Evolutionary conservation across 2,888 invertebrate genomes (phyloP).

Genomic region (Hydriomena furcata): DNA sequence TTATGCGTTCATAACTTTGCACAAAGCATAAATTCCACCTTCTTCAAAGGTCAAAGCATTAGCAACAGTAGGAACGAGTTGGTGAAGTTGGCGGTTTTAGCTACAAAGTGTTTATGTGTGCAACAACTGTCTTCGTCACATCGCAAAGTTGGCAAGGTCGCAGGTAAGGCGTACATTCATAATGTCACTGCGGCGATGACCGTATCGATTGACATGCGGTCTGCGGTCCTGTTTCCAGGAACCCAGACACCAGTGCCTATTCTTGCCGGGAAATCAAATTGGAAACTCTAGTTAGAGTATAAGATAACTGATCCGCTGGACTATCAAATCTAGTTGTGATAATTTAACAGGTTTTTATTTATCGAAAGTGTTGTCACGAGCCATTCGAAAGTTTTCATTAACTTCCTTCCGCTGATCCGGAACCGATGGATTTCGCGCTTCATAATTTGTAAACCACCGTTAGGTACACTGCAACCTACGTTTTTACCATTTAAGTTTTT

Average conservation of each 20-base stretch:
- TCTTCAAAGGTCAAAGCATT: not conserved
- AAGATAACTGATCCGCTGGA: no score
- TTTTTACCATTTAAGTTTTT: slow-evolving; percentile 14
- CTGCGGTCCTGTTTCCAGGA: slow-evolving; percentile 30
- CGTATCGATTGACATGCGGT: slow-evolving; percentile 38
- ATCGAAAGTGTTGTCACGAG: slow-evolving; percentile 17
- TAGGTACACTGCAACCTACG: not conserved
- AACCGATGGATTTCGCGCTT: slow-evolving; percentile 27
- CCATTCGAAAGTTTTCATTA: slow-evolving; percentile 29
- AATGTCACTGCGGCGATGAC: slow-evolving; percentile 33
- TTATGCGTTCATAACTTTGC: not conserved
- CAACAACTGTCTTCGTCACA: slow-evolving; percentile 12
- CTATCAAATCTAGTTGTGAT: not conserved
- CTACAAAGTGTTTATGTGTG: not conserved
- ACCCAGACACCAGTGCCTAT: slow-evolving; percentile 17
- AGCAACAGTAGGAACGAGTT: not conserved
- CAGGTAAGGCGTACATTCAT: slow-evolving; percentile 28
- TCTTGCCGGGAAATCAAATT: slow-evolving; percentile 4
- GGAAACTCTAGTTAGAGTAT: slow-evolving; percentile 2
- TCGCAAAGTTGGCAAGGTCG: slow-evolving; percentile 23
- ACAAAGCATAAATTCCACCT: not conserved
- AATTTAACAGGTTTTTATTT: no score
- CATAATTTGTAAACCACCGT: slow-evolving; percentile 31
- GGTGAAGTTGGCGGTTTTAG: not conserved
- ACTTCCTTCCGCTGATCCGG: slow-evolving; percentile 13